Percentiles rank a stretch among this genome's conserved stretches.
phyloP scores from a whole-genome alignment of 1,140 invertebrate species.

The Drosophila rufa region DNA sequence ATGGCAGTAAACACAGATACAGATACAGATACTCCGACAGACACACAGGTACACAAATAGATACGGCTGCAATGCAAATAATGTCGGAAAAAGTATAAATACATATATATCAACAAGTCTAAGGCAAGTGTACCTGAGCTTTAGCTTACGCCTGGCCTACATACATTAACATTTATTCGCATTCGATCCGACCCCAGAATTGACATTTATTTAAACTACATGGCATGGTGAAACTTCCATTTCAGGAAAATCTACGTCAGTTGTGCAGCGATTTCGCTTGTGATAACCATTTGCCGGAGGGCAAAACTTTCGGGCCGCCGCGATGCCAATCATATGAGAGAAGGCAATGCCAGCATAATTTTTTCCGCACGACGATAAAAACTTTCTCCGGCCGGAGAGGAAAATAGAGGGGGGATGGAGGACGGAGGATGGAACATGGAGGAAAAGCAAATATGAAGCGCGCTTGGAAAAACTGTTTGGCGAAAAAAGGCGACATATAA shows the following conservation, averaged over 20 bases:
- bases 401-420: constrained; percentile 3
- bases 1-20: constrained; percentile 34
- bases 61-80: constrained; percentile 29
- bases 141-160: constrained; percentile 3
- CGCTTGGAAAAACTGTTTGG: constrained; percentile 45
- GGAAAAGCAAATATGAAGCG: constrained; percentile 52
- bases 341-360: constrained; percentile 70
- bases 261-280: constrained; percentile 35
- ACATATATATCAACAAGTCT: constrained; percentile 29
- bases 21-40: constrained; percentile 4
- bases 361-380: constrained; percentile 66
- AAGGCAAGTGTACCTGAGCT: constrained; percentile 12
- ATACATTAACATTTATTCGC: constrained; percentile 15
- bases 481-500: constrained; percentile 68
- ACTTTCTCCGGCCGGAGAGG: constrained; percentile 54
- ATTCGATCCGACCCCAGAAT: constrained; percentile 19
- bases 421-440: constrained; percentile 3
- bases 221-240: constrained; percentile 19
- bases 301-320: constrained; percentile 54
- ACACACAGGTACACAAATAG: constrained; percentile 1
- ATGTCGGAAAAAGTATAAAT: background rate
- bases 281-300: constrained; percentile 53
- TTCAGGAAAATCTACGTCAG: constrained; percentile 21
- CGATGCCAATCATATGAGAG: constrained; percentile 68
- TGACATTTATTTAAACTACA: constrained; percentile 29